These are phyloP conservation scores for Chanos chanos DNA, from an alignment of 2,797 vertebrate genomes.

Conservation along the genomic window DNA sequence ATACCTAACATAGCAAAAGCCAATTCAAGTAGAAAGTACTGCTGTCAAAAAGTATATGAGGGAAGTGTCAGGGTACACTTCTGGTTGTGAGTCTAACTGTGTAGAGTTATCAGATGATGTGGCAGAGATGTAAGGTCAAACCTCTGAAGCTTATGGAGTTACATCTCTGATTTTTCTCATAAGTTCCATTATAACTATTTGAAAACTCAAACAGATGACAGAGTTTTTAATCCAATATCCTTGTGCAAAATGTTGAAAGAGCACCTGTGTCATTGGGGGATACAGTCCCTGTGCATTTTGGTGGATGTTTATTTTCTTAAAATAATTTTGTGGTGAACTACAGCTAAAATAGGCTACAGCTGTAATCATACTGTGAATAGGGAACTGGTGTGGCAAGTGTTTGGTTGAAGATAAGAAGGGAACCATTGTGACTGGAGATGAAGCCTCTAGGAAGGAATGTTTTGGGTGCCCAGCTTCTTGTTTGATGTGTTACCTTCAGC, in stretches of 20 bases:
- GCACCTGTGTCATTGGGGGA: constrained; percentile 15
- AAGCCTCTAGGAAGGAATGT: constrained; percentile 65
- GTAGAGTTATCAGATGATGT: constrained; percentile 10
- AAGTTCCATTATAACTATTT: constrained; percentile 34
- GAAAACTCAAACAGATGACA: constrained; percentile 22
- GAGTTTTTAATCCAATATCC: constrained; percentile 24
- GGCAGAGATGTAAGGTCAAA: background rate
- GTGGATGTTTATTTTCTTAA: constrained; percentile 70
- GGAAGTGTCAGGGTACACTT: too few relatives aligned
- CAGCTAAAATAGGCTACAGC: constrained; percentile 67
- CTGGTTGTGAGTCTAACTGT: too few relatives aligned
- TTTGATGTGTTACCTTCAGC: constrained; percentile 73
- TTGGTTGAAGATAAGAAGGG: constrained; percentile 69
- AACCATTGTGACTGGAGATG: constrained; percentile 63
- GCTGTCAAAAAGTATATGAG: too few relatives aligned
- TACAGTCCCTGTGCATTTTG: constrained; percentile 28
- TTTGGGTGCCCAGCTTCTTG: constrained; percentile 65
- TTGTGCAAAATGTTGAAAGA: constrained; percentile 20
- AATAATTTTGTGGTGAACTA: constrained; percentile 69
- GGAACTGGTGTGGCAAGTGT: constrained; percentile 75
- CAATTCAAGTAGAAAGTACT: too few relatives aligned
- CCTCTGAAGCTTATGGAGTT: constrained; percentile 10
- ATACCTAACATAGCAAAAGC: too few relatives aligned
- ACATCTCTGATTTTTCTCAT: constrained; percentile 17
- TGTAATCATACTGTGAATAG: constrained; percentile 77